These are phyloP conservation scores for Dasypogon diadema DNA, from an alignment of 2,888 invertebrate genomes.

Conservation along the genomic window DNA sequence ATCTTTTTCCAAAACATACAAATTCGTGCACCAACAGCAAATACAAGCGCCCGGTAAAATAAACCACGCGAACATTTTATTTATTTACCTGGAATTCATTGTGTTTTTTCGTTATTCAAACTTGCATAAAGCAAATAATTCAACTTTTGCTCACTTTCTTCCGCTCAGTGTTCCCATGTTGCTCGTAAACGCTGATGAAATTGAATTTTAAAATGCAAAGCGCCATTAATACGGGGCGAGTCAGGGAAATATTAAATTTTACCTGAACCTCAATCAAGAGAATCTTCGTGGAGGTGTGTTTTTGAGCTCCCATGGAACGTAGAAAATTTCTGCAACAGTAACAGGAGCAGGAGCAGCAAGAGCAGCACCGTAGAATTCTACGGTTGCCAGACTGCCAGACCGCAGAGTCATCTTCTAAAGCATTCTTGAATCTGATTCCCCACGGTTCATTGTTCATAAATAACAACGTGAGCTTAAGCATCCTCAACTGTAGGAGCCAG, in stretches of 20 bases:
- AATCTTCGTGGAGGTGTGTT: background rate
- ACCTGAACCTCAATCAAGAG: background rate
- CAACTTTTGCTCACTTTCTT: background rate
- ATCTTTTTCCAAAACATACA: too few relatives aligned
- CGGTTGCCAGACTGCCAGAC: too few relatives aligned
- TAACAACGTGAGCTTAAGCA: slow-evolving; percentile 11
- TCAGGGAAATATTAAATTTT: slow-evolving; percentile 12
- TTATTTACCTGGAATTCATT: slow-evolving; percentile 38
- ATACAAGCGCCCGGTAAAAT: background rate
- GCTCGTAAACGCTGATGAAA: slow-evolving; percentile 10
- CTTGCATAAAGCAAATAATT: slow-evolving; percentile 33
- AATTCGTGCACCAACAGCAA: background rate
- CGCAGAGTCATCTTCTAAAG: background rate
- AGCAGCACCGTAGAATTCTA: background rate
- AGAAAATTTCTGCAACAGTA: slow-evolving; percentile 13
- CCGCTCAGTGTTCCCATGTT: background rate
- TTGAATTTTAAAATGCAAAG: slow-evolving; percentile 39
- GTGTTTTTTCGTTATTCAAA: slow-evolving; percentile 37
- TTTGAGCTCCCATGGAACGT: background rate
- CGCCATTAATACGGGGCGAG: background rate
- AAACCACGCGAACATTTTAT: slow-evolving; percentile 13
- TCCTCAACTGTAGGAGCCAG: background rate
- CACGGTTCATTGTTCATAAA: slow-evolving; percentile 11
- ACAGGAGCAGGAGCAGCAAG: background rate
- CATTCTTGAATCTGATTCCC: slow-evolving; percentile 1